A percentile compares a stretch with the other conserved stretches of the same genome.
Conservation (phyloP, 2,113 vertebrate genomes). For the Mohoua ochrocephala region DNA sequence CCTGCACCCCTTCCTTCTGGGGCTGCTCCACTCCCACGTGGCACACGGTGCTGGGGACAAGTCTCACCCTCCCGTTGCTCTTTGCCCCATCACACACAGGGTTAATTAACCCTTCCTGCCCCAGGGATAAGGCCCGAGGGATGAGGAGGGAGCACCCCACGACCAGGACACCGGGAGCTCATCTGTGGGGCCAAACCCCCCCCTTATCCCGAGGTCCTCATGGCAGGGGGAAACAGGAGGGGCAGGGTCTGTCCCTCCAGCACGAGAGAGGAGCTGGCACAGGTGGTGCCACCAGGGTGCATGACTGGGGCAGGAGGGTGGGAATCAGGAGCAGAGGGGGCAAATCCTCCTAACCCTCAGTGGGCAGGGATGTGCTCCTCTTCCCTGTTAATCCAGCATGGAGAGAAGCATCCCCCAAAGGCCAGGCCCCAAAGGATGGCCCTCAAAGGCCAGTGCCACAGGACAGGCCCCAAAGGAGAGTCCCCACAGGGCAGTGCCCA, state of each 20-base stretch:
- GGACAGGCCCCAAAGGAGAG: neutral
- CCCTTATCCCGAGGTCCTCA: neutral
- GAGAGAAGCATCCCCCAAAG: neutral
- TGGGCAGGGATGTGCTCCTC: neutral
- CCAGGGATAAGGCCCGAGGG: neutral
- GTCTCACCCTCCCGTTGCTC: neutral
- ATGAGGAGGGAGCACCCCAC: neutral
- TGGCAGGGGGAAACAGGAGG: neutral
- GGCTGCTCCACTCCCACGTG: neutral
- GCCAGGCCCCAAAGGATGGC: too few relatives aligned
- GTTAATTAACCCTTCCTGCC: neutral
- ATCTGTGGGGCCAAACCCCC: neutral
- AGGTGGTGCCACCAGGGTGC: neutral
- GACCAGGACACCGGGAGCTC: neutral
- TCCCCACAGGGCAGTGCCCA: neutral
- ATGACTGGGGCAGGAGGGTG: neutral
- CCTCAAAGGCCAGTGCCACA: too few relatives aligned
- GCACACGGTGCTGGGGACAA: neutral
- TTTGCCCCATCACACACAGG: fast-evolving
- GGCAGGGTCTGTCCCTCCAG: neutral
- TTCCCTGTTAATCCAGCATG: neutral
- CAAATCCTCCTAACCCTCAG: neutral
- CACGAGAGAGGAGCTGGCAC: neutral
- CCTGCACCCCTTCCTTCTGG: neutral
- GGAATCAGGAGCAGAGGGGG: neutral